Base-by-base conservation (phyloP, 1,140 invertebrate genomes). In the Choristoneura fumiferana region DNA sequence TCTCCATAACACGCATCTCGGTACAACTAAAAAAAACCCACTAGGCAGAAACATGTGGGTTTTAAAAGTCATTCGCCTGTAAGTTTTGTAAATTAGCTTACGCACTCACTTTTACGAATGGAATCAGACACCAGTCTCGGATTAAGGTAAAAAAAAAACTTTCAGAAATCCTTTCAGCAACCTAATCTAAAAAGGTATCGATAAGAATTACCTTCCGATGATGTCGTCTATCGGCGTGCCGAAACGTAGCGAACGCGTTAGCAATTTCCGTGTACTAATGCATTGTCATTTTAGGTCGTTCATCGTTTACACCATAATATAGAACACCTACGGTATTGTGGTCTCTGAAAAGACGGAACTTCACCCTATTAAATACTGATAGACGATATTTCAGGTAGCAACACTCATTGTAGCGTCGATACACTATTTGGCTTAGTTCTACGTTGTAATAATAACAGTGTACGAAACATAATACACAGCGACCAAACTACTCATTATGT, bases 231-330 rank as follows among this genome's bases (percentile, higher is more conserved):
- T 17, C 17, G 6, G 18, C 43, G 43, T 29, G 17, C 29, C 29
- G 43, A 49, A 49, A 49, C 29, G 43, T 49, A 49, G 43, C 43
- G 22, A 49, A 18, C 18, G 22, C 43, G 43, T 49, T 49, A 49
- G 43, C 43, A 49, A 49, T 49, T 49, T 49, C 43, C 43, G 43
- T 22, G 43, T 29, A 9, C 43, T 49, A 49, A 49, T 49, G 43
- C 43, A 49, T 49, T 49, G 43, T 49, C 43, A 49, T 14, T 13
- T 49, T 49, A 49, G n/a, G 18, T 6, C 43, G 18, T 49, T 22
- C 12, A 22, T n/a, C 43, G 15, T 6, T 49, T 33, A 29, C 22
- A 29, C 22, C 22, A 29, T 29, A n/a, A n/a, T n/a, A n/a, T n/a
- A 29, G 2, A 29, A 29, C 22, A 29, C 22, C 22, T 29, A 29